Evolutionary conservation across 23 tunicate species (phyloP).

Genomic region (Ciona savignyi): DNA sequence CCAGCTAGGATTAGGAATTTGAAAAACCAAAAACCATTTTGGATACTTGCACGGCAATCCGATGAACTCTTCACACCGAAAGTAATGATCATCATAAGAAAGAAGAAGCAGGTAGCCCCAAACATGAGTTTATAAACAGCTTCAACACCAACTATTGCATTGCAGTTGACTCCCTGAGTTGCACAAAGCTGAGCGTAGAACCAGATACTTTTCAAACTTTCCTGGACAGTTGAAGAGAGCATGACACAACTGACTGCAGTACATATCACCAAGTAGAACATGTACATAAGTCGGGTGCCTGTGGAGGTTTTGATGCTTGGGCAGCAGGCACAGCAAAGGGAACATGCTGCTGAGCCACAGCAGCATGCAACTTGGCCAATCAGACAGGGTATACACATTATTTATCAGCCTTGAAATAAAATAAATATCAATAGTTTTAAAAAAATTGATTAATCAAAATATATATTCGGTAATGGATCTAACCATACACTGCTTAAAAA

Average conservation of each 20-base stretch:
- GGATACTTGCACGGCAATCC: slow-evolving; percentile 94
- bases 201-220: slow-evolving; percentile 47
- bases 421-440: too few relatives aligned
- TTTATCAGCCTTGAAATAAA: background rate
- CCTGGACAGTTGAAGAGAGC: slow-evolving; percentile 74
- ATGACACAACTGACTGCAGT: slow-evolving; percentile 79
- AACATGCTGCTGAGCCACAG: slow-evolving; percentile 94
- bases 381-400: slow-evolving; percentile 29
- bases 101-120: slow-evolving; percentile 82
- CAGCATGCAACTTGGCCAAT: slow-evolving; percentile 66
- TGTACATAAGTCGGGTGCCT: slow-evolving; percentile 76
- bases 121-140: slow-evolving; percentile 86
- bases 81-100: slow-evolving; percentile 61
- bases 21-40: slow-evolving; percentile 98
- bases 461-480: background rate
- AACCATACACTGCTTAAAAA: background rate
- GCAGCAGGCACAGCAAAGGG: slow-evolving; percentile 78
- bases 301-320: slow-evolving; percentile 96
- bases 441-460: background rate
- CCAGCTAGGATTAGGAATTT: slow-evolving; percentile 74
- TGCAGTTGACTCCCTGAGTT: slow-evolving; percentile 15
- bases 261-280: slow-evolving; percentile 74
- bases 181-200: slow-evolving; percentile 22
- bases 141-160: slow-evolving; percentile 20
- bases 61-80: slow-evolving; percentile 51